A percentile compares a stretch with the other conserved stretches of the same genome.
phyloP scores from a whole-genome alignment of 2,797 vertebrate genomes.

The Arctocebus calabarensis region DNA sequence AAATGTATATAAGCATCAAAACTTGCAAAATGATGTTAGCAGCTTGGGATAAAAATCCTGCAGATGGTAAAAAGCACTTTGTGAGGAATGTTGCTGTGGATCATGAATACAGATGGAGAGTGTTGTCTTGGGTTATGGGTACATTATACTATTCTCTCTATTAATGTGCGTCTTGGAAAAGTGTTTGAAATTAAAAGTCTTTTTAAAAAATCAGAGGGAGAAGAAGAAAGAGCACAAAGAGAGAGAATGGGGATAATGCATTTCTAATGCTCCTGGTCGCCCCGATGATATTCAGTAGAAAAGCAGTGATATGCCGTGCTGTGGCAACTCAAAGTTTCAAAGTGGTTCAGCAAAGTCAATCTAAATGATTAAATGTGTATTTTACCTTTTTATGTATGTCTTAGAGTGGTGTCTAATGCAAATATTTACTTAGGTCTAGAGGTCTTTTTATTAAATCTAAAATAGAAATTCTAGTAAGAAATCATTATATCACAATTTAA shows the following conservation, averaged over 20 bases:
- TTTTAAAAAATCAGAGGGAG: background rate
- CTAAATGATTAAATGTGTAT: background rate
- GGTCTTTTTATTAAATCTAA: conserved; percentile 11
- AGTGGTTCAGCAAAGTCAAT: background rate
- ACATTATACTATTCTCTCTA: background rate
- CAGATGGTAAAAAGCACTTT: background rate
- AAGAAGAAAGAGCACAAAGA: background rate
- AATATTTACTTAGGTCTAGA: background rate
- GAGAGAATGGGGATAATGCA: background rate
- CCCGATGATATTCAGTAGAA: background rate
- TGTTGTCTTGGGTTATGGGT: background rate
- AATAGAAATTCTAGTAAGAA: conserved; percentile 10
- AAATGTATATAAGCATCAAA: conserved; percentile 17
- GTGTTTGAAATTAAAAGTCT: background rate
- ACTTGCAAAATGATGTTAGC: conserved; percentile 35
- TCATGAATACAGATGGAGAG: background rate
- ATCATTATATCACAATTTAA: background rate
- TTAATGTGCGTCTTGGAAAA: background rate
- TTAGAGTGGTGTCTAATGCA: background rate
- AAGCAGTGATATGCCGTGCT: background rate
- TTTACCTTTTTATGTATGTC: background rate
- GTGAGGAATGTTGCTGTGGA: background rate
- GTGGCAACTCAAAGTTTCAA: background rate
- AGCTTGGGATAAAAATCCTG: background rate
- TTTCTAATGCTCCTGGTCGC: background rate